Evolutionary conservation across 2,113 vertebrate genomes (phyloP), one percentile per base, ranked within the genome.

Genomic region (Astatoreochromis straeleni): DNA sequence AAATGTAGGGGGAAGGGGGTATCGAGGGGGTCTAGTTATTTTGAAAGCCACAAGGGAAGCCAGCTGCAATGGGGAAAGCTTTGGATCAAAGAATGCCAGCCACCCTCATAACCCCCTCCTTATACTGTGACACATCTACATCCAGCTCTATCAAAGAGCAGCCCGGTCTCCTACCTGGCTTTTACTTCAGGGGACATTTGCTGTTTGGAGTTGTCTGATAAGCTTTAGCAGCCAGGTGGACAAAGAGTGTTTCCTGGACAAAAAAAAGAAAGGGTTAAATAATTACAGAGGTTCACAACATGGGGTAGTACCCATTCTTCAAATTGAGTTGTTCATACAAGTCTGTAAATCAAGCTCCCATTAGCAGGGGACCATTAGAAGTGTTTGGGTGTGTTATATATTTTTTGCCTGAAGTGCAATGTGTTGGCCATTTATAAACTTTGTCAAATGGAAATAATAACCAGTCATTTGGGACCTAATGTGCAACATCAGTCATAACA

Each of bases 1-100:
- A 95, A 95, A 92, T 31, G 88, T 84, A 21, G 80, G 87, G 80
- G 86, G 85, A 57, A 33, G 75, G 85, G 88, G 88, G 88, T 90
- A 53, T 90, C 14, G 70, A 89, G 79, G 91, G 87, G 92, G 82
- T 93, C 91, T 93, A 90, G 89, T 93, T 94, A 94, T 94, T 94
- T 92, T 87, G 88, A 90, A 95, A 96, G 95, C 86, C 95, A 88
- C 88, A 91, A 93, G 95, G 94, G 95, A 96, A 89, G 57, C 87
- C 88, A 93, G 93, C 93, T 97, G 84, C 85, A 92, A 70, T 89
- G 93, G 91, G 94, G 94, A 93, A 94, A 88, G 94, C 87, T 91
- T 60, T 94, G 88, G 90, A 96, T 93, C 94, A 94, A 96, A 96
- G 94, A 95, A 79, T 85, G 47, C 47, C 91, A 88, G 70, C 94